Percentiles rank a stretch among this genome's conserved stretches.
These are phyloP conservation scores for Drosophila auraria DNA, from an alignment of 1,140 invertebrate species.

Conservation along the genomic window DNA sequence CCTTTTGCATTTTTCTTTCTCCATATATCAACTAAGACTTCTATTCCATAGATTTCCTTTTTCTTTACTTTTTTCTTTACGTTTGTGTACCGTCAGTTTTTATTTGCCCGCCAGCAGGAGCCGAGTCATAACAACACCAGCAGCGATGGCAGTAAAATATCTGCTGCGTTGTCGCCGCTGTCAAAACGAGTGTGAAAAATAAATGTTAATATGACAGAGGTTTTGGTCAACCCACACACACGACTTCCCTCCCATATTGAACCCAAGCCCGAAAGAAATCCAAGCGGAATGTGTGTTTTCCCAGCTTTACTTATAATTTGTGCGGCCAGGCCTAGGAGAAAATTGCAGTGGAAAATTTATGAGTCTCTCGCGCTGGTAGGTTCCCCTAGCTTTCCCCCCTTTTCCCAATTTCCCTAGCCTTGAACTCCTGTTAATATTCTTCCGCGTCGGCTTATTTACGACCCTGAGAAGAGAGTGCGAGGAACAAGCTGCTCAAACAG, in stretches of 20 bases:
- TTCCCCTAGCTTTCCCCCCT: conserved; percentile 4
- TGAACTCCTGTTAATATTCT: conserved; percentile 63
- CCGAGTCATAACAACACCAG: conserved; percentile 45
- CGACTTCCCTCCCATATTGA: conserved; percentile 1
- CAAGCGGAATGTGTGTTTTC: background rate
- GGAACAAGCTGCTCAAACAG: conserved; percentile 38
- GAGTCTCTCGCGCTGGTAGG: conserved; percentile 38
- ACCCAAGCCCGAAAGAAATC: background rate
- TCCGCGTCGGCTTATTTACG: conserved; percentile 67
- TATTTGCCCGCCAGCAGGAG: conserved; percentile 48
- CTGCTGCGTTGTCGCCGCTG: conserved; percentile 71
- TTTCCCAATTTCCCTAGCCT: conserved; percentile 8
- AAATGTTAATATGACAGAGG: conserved; percentile 71
- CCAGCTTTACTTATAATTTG: conserved; percentile 64
- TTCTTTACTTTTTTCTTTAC: background rate
- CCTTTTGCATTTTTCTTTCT: background rate
- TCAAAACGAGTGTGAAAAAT: conserved; percentile 77
- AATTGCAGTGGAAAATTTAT: conserved; percentile 74
- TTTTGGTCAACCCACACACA: conserved; percentile 28
- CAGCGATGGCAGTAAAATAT: conserved; percentile 57
- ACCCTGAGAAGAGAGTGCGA: conserved; percentile 25
- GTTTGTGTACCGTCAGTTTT: conserved; percentile 36
- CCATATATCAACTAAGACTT: background rate
- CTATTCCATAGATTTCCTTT: background rate
- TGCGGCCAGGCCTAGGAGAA: conserved; percentile 42